Conservation (phyloP, 2,888 invertebrate species). For the Synanthedon myopaeformis region DNA sequence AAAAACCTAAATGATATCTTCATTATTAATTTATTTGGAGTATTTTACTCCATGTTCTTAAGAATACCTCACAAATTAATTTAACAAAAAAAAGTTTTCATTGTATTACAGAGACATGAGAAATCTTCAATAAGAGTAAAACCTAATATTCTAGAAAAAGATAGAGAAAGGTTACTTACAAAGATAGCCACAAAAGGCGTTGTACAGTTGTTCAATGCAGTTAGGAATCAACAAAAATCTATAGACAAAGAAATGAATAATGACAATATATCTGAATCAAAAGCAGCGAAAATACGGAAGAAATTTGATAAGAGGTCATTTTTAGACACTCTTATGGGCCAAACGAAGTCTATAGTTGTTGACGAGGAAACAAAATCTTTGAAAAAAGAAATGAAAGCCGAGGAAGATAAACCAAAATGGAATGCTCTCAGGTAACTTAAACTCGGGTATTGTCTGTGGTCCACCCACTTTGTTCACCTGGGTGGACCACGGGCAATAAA, state of each 20-base stretch:
- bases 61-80: too few species aligned
- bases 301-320: constrained; percentile 82
- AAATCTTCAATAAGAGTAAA: constrained; percentile 77
- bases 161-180: constrained; percentile 79
- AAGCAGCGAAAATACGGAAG: constrained; percentile 81
- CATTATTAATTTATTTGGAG: too few species aligned
- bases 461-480: too few species aligned
- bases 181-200: constrained; percentile 94
- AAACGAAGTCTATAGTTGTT: constrained; percentile 69
- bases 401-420: constrained; percentile 65
- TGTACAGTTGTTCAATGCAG: constrained; percentile 93
- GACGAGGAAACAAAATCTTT: constrained; percentile 44
- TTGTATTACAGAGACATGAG: constrained; percentile 67
- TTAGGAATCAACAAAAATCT: constrained; percentile 85
- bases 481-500: too few species aligned
- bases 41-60: too few species aligned
- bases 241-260: constrained; percentile 77
- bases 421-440: constrained; percentile 68
- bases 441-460: too few species aligned
- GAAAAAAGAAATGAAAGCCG: constrained; percentile 51
- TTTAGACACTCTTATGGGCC: constrained; percentile 82
- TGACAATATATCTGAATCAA: constrained; percentile 80
- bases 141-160: constrained; percentile 81
- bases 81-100: background rate
- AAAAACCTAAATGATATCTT: too few species aligned